Evolutionary conservation across 2,888 invertebrate genomes (phyloP), one percentile per base, ranked within the genome.

Genomic region (Drosophila mimica): DNA sequence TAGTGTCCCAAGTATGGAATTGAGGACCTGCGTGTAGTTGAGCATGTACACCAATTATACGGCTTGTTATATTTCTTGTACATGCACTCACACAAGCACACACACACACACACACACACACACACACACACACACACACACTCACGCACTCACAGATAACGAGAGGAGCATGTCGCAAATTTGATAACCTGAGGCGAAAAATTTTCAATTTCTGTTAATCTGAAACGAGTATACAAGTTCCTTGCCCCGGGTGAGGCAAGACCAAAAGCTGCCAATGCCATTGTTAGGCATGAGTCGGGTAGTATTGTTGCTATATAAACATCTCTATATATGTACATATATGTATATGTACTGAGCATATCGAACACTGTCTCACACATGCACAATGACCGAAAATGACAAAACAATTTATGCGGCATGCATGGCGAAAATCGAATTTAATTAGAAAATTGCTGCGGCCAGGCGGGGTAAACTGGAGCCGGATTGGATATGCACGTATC

Each of bases 151-250:
- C 46, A 33, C 43, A 75, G 81, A 69, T 62, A 72, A 58, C 62
- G 62, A 64, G 59, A 63, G 63, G 48, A 77, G 67, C 83, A 71
- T 76, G 77, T 75, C 74, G 77, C 76, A 88, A 72, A 81, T 70
- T 74, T 83, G 62, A 43, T 52, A 70, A 48, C 89, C 75, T 34
- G 30, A 52, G 76, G 90, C 82, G 33, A 78, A 78, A 79, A 82
- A 89, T 89, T 88, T 90, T 88, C 88, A 87, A 88, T 89, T 91
- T 91, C 83, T 88, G 88, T 80, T 91, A 90, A 91, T 89, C 88
- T 90, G 76, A 88, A 91, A 91, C 84, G 82, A 83, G 79, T 77
- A 81, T 76, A 84, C 90, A 90, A 91, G 88, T 73, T 88, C 70
- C 64, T 71, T 67, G 82, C 83, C 63, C 34, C 58, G 51, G 77